Evolutionary conservation across 2,797 vertebrate genomes (phyloP).

Genomic region (Phataginus tetradactyla): DNA sequence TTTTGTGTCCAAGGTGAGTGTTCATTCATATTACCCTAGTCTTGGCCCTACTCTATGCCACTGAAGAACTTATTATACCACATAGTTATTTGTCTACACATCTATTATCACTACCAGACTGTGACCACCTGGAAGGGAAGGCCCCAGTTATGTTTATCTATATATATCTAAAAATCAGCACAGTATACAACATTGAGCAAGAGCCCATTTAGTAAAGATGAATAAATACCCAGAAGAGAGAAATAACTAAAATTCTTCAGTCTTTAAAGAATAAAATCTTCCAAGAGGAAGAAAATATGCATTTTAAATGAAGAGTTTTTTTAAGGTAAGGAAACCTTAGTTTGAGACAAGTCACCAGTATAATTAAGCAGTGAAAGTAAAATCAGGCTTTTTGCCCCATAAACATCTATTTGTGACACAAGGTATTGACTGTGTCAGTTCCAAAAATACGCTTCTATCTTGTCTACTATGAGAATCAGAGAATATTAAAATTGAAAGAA

Average conservation of each 20-base stretch:
- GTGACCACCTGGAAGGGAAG: neutral
- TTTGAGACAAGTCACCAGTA: neutral
- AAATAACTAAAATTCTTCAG: neutral
- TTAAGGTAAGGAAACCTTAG: neutral
- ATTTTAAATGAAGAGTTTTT: neutral
- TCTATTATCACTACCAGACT: neutral
- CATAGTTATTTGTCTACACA: neutral
- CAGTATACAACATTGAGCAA: neutral
- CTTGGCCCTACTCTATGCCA: neutral
- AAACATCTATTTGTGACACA: neutral
- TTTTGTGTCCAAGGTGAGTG: neutral
- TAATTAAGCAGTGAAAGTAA: neutral
- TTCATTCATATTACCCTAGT: neutral
- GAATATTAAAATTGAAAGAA: neutral
- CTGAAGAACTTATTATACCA: neutral
- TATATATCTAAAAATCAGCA: neutral
- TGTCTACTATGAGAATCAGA: neutral
- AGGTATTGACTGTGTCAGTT: neutral
- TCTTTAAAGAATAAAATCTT: constrained; percentile 16
- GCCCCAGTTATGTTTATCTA: neutral
- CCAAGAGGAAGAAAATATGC: neutral
- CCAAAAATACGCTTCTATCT: neutral
- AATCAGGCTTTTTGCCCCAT: neutral
- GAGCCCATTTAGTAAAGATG: neutral
- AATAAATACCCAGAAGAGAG: neutral